These are phyloP conservation scores for Accipiter virgatus DNA, from an alignment of 2,113 vertebrate species.

Conservation along the genomic window DNA sequence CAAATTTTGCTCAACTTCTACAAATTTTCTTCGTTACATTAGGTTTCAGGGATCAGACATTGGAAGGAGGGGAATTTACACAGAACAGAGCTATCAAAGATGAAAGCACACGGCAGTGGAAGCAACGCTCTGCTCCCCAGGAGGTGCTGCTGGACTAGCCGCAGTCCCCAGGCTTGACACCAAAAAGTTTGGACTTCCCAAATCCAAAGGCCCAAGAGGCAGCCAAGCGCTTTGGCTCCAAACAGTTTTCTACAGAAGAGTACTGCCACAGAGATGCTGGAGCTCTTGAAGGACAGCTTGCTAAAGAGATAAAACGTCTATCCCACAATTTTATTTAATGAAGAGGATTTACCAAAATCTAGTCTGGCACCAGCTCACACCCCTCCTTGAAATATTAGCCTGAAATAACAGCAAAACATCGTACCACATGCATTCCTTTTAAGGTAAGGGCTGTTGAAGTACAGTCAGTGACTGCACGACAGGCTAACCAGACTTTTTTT, in stretches of 20 bases:
- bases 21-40: not conserved
- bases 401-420: conserved; percentile 14
- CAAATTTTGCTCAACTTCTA: not conserved
- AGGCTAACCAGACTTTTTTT: not conserved
- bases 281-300: not conserved
- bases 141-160: not conserved
- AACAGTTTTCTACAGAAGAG: not conserved
- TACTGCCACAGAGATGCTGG: not conserved
- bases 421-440: not conserved
- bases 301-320: not conserved
- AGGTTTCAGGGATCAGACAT: not conserved
- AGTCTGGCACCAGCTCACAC: not conserved
- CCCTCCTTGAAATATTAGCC: not conserved
- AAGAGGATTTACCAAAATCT: not conserved
- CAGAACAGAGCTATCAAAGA: not conserved
- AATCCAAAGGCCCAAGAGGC: accelerated
- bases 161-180: not conserved
- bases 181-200: not conserved
- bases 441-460: not conserved
- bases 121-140: not conserved
- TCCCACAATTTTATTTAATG: not conserved
- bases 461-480: not conserved
- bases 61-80: not conserved
- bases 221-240: not conserved
- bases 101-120: not conserved